Evolutionary conservation across 2,888 invertebrate genomes (phyloP), one percentile per base, ranked within the genome.

Genomic region (Ectemnius continuus): DNA sequence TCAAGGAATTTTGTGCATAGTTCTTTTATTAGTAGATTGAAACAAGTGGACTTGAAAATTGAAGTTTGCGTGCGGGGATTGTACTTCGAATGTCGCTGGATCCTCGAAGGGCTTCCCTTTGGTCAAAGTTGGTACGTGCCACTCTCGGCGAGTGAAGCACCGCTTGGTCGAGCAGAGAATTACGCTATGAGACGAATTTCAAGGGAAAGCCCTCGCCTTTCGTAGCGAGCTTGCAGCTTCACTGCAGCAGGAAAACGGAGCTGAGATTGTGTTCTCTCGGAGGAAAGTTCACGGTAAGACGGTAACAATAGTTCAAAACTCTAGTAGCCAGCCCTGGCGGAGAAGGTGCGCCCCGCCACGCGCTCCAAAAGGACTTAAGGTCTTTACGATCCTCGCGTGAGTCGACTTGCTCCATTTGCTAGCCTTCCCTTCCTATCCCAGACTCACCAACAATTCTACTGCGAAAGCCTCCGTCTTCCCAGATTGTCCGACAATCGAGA

Each of bases 261-360:
- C 67, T 61, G 60, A 77, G 57, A 75, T 70, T 68, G 70, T 36
- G 11, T 52, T 48, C 73, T 64, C 61, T 61, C 65, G 64, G 69
- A 36, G 36, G 75, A 80, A 80, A 84, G 74, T 83, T 82, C 78
- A 75, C 75, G 75, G 77, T 76, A 79, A 76, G 75, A 76, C 80
- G 72, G 78, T 76, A 84, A 85, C 85, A 85, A 84, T 83, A 80
- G 81, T 82, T 84, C 84, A 85, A 83, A 86, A 84, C 26, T 23
- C 48, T 5, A 16, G 28, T 28, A n/a, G n/a, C n/a, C n/a, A n/a
- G n/a, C 58, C 61, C 65, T 36, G 16, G 58, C 61, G 16, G n/a
- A n/a, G n/a, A n/a, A 14, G 58, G 14, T 28, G 18, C 18, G 52
- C 52, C 58, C n/a, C n/a, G n/a, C n/a, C n/a, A n/a, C n/a, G 26